Evolutionary conservation across 2,113 vertebrate genomes (phyloP).

Genomic region (Neomonachus schauinslandi): DNA sequence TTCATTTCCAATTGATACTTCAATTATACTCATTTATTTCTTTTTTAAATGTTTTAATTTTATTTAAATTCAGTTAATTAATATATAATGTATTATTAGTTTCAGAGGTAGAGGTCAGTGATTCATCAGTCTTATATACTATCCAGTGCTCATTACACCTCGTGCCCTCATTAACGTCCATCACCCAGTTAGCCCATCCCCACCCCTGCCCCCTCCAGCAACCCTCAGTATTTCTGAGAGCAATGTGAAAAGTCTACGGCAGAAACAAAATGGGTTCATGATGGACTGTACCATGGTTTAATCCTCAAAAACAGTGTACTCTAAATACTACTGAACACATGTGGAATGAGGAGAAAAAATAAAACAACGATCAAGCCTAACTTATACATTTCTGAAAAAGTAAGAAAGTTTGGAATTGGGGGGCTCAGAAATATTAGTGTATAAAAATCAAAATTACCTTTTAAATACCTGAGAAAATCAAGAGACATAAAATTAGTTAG

Average conservation of each 20-base stretch:
- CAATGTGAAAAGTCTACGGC: not conserved
- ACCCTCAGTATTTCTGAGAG: not conserved
- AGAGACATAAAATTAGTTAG: not conserved
- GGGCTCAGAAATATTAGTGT: not conserved
- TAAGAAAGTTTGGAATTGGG: not conserved
- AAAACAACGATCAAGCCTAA: not conserved
- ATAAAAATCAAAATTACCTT: not conserved
- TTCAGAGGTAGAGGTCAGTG: too few species aligned
- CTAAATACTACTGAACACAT: not conserved
- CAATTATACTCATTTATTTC: not conserved
- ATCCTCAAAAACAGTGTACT: not conserved
- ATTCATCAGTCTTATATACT: too few species aligned
- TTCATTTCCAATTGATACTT: conserved; percentile 17
- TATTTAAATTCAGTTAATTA: too few species aligned
- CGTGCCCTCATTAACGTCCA: not conserved
- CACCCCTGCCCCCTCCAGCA: not conserved
- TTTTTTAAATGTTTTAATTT: too few species aligned
- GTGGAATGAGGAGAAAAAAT: not conserved
- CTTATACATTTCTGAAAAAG: not conserved
- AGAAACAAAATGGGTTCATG: not conserved
- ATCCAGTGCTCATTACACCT: too few species aligned
- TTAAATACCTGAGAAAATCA: not conserved
- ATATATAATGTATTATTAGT: too few species aligned
- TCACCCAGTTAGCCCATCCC: not conserved
- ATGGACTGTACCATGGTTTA: not conserved